These are phyloP conservation scores for Coptodon bakossiorum DNA, from an alignment of 2,113 vertebrate species.

Conservation along the genomic window DNA sequence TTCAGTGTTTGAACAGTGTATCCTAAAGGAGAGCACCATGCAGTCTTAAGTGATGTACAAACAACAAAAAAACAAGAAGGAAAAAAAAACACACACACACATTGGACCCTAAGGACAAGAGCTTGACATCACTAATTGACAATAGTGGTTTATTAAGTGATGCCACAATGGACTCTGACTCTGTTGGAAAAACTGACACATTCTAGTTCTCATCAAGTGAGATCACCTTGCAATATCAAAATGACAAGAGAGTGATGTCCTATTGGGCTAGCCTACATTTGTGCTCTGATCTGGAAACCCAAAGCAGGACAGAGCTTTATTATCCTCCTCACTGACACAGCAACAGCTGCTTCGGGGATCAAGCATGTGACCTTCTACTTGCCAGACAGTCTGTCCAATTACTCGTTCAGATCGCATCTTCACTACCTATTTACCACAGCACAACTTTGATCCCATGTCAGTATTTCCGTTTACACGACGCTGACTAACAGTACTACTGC, in stretches of 20 bases:
- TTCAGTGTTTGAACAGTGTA: conserved; percentile 4
- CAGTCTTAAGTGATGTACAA: conserved; percentile 23
- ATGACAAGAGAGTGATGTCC: conserved; percentile 5
- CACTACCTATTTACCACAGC: conserved; percentile 14
- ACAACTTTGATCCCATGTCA: conserved; percentile 35
- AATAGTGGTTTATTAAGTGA: conserved; percentile 14
- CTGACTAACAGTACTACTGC: conserved; percentile 18
- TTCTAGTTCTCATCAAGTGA: conserved; percentile 20
- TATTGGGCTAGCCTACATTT: background rate
- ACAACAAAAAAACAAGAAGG: background rate
- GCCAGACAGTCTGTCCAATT: background rate
- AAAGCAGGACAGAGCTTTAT: background rate
- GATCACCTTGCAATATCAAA: conserved; percentile 13
- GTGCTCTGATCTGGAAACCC: background rate
- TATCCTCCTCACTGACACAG: background rate
- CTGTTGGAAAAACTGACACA: conserved; percentile 20
- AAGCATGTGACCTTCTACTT: conserved; percentile 2
- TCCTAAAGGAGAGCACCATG: conserved; percentile 12
- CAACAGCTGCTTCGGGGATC: background rate
- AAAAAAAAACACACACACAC: background rate
- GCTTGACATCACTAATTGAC: background rate
- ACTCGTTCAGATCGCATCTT: background rate
- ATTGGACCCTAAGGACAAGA: background rate
- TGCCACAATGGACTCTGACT: background rate
- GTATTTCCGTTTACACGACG: conserved; percentile 5